A percentile compares a stretch with the other conserved stretches of the same genome.
Evolutionary conservation across 2,113 vertebrate genomes (phyloP).

Genomic region (Trematocara nigrifrons): DNA sequence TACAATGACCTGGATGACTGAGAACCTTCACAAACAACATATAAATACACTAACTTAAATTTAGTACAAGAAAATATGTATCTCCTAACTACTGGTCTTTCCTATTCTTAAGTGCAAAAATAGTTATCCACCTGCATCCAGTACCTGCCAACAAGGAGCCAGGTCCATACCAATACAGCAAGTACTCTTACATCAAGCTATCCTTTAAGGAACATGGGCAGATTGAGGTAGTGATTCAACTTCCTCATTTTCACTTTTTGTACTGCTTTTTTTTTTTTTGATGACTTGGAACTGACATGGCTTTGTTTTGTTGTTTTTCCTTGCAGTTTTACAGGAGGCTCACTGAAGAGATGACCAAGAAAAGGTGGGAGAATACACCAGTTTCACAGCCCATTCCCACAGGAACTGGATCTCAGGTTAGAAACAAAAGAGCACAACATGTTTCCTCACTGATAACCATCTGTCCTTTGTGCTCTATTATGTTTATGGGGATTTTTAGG

Average conservation of each 20-base stretch:
- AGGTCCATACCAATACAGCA: conserved; percentile 92
- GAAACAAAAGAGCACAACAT: not conserved
- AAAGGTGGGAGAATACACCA: conserved; percentile 86
- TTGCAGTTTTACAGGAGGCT: conserved; percentile 88
- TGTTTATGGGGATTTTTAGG: not conserved
- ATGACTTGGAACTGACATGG: not conserved
- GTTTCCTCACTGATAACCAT: not conserved
- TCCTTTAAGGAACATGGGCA: conserved; percentile 98
- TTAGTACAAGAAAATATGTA: not conserved
- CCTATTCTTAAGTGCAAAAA: conserved; percentile 85
- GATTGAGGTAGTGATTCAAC: conserved; percentile 80
- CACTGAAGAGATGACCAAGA: conserved; percentile 90
- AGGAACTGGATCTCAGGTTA: conserved; percentile 76
- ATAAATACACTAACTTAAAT: not conserved
- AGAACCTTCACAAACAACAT: not conserved
- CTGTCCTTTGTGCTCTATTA: not conserved
- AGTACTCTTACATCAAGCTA: conserved; percentile 87
- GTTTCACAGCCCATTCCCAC: conserved; percentile 78
- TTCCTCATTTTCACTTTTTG: not conserved
- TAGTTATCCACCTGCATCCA: conserved; percentile 90
- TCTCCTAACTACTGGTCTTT: not conserved
- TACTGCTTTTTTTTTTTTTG: not conserved
- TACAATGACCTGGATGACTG: not conserved
- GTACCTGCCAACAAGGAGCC: conserved; percentile 83
- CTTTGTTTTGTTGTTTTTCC: not conserved